Percentiles rank a stretch among this genome's conserved stretches.
phyloP scores from a whole-genome alignment of 2,113 vertebrate species.

The Malaclemys terrapin region DNA sequence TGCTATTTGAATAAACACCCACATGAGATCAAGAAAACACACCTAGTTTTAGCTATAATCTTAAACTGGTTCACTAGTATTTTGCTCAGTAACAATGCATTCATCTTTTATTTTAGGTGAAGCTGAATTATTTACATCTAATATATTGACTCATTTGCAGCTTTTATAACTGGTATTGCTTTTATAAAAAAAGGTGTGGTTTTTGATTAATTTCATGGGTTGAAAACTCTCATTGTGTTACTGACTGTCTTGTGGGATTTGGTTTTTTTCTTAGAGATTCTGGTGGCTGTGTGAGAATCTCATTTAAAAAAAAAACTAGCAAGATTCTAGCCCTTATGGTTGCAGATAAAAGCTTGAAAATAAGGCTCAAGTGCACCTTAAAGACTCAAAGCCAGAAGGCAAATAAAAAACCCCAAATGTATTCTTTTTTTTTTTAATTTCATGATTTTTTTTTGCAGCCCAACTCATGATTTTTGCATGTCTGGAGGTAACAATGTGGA shows the following conservation, averaged over 20 bases:
- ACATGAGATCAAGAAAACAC: not conserved
- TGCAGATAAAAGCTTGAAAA: not conserved
- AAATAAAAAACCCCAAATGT: not conserved
- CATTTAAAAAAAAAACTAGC: not conserved
- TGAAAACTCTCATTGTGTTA: not conserved
- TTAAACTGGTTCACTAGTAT: not conserved
- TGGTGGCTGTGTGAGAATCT: not conserved
- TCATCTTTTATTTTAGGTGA: not conserved
- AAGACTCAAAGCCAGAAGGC: not conserved
- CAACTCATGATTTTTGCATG: not conserved
- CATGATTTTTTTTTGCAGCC: not conserved
- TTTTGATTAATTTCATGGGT: not conserved
- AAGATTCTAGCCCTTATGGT: not conserved
- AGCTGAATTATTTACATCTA: not conserved
- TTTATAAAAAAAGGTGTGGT: not conserved
- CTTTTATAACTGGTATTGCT: not conserved
- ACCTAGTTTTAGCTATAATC: not conserved
- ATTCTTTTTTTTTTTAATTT: not conserved
- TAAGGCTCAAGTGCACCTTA: not conserved
- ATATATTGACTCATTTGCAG: not conserved
- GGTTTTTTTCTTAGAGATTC: not conserved
- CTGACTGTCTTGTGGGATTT: not conserved
- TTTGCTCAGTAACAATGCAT: not conserved
- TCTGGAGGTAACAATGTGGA: not conserved
- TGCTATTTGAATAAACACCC: not conserved